These are phyloP conservation scores for Myrmecobius fasciatus DNA, from an alignment of 2,113 vertebrate species.

Conservation along the genomic window DNA sequence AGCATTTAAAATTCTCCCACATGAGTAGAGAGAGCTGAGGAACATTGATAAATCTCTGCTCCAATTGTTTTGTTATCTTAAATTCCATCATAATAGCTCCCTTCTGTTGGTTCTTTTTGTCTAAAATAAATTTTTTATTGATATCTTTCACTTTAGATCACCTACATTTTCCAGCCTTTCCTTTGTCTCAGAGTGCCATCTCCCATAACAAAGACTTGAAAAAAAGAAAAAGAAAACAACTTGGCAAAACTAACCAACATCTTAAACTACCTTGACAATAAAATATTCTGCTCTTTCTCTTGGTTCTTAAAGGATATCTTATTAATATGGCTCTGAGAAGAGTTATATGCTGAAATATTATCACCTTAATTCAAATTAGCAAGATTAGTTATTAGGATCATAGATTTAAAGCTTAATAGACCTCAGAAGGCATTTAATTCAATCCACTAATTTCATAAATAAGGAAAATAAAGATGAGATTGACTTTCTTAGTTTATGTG, in stretches of 20 bases:
- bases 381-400: not conserved
- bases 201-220: not conserved
- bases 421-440: not conserved
- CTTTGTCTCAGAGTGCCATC: not conserved
- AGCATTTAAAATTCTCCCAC: not conserved
- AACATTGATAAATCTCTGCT: not conserved
- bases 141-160: not conserved
- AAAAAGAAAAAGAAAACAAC: not conserved
- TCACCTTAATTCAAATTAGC: not conserved
- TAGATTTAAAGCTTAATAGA: not conserved
- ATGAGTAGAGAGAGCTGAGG: not conserved
- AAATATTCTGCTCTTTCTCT: not conserved
- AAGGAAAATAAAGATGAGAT: not conserved
- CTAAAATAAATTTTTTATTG: slow-evolving; percentile 5
- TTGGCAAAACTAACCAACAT: not conserved
- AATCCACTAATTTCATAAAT: not conserved
- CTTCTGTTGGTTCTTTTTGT: not conserved
- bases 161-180: not conserved
- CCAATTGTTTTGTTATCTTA: not conserved
- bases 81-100: not conserved
- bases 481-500: not conserved
- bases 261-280: not conserved
- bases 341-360: not conserved
- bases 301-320: not conserved
- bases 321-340: not conserved